These are phyloP conservation scores for Corvus cornix DNA, from an alignment of 2,113 vertebrate species.

Conservation along the genomic window DNA sequence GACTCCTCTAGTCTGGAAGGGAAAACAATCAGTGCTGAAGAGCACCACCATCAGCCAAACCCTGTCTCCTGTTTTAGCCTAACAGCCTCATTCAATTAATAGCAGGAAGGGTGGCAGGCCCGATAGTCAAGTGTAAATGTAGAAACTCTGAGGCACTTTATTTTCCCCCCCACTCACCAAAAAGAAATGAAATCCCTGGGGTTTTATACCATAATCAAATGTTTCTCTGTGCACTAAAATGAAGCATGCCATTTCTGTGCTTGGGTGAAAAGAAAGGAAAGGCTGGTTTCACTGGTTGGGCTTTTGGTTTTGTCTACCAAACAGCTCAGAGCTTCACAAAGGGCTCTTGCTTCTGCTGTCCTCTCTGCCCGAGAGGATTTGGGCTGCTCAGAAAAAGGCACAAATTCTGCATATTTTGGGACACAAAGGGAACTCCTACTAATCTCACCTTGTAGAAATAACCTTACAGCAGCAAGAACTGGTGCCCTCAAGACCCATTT, in stretches of 20 bases:
- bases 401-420: neutral
- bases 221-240: neutral
- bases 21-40: neutral
- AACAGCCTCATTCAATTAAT: neutral
- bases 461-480: neutral
- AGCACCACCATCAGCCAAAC: neutral
- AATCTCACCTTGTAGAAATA: neutral
- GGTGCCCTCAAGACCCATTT: neutral
- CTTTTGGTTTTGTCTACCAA: neutral
- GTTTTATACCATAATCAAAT: neutral
- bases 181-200: neutral
- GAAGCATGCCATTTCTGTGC: neutral
- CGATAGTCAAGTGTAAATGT: neutral
- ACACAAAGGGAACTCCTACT: neutral
- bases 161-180: neutral
- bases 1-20: neutral
- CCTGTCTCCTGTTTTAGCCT: neutral
- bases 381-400: neutral
- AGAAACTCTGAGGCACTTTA: neutral
- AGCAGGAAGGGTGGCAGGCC: neutral
- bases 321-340: neutral
- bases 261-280: neutral
- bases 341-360: neutral
- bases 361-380: neutral
- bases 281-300: neutral